Evolutionary conservation across 2,888 invertebrate species (phyloP), one percentile per base, ranked within the genome.

Genomic region (Eristalinus aeneus): DNA sequence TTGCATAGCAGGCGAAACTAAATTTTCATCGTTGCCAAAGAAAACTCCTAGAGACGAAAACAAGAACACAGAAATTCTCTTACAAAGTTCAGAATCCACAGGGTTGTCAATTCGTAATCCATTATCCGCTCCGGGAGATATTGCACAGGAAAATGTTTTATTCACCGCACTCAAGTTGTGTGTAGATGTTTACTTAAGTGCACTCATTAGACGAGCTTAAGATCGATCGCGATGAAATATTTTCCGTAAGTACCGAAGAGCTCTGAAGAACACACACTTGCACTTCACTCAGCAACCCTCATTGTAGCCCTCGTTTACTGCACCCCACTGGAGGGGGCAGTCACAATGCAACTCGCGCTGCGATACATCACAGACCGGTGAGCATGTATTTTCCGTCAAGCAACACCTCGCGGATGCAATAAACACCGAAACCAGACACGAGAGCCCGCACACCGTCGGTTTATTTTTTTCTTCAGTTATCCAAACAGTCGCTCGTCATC

Each of bases 41-140:
- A 5, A 46, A 6, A 46, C n/a, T 0, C 46, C 4, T 2, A 16
- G n/a, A 56, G 11, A 27, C 8, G 32, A 39, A 4, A 65, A 8
- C 27, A 46, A 46, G n/a, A 22, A n/a, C 0, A 32, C 12, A 39
- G 11, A 39, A 39, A 12, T 39, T 39, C 36, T n/a, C 80, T 85
- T 72, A 80, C 80, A 72, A 16, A 67, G 16, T 56, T 63, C 12
- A 34, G 32, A 56, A 39, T 63, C 34, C 80, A 68, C 75, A 68
- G 67, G 63, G 80, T 68, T 84, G 80, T 71, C 60, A 84, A 58
- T 75, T 63, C 76, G 84, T 80, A 27, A 85, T 85, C 84, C 80
- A 85, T 85, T 72, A 72, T 85, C 46, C 46, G 46, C 46, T 67
- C 12, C 63, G 56, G 46, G 32, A 39, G 64, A 69, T 22, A 16